Evolutionary conservation across 92 coral and sea anemone species (phyloP).

Genomic region (Umimayanthus chanpuru): DNA sequence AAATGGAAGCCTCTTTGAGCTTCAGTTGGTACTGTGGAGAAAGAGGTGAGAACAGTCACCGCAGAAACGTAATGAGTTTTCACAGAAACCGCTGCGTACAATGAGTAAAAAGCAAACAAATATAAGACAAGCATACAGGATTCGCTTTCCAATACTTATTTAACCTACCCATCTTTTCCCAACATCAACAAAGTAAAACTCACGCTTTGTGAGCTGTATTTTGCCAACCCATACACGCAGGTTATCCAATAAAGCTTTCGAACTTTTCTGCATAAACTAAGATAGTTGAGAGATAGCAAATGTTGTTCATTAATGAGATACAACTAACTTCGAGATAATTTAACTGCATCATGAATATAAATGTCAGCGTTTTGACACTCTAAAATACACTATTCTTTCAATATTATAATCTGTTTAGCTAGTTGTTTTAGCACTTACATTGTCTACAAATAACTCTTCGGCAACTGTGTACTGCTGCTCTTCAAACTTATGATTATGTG

Average conservation of each 20-base stretch:
- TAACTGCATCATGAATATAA: not conserved
- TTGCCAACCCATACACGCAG: no score
- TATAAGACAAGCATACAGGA: no score
- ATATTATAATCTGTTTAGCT: not conserved
- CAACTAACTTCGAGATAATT: no score
- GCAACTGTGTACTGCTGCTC: not conserved
- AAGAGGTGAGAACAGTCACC: not conserved
- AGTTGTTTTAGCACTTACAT: not conserved
- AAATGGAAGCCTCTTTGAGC: conserved; percentile 58
- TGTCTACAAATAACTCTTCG: not conserved
- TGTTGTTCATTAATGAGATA: not conserved
- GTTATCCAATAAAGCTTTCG: not conserved
- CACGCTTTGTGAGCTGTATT: no score
- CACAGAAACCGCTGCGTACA: not conserved
- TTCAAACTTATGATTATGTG: no score
- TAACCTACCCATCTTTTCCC: not conserved
- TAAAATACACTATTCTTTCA: no score
- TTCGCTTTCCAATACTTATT: not conserved
- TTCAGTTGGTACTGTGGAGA: conserved; percentile 50
- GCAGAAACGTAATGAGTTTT: not conserved
- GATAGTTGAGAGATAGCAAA: no score
- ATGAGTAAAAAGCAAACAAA: no score
- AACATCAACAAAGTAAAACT: no score
- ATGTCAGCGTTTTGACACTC: not conserved
- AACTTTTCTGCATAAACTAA: no score